Evolutionary conservation across 2,113 vertebrate species (phyloP), one percentile per base, ranked within the genome.

Genomic region (Oncorhynchus clarkii): DNA sequence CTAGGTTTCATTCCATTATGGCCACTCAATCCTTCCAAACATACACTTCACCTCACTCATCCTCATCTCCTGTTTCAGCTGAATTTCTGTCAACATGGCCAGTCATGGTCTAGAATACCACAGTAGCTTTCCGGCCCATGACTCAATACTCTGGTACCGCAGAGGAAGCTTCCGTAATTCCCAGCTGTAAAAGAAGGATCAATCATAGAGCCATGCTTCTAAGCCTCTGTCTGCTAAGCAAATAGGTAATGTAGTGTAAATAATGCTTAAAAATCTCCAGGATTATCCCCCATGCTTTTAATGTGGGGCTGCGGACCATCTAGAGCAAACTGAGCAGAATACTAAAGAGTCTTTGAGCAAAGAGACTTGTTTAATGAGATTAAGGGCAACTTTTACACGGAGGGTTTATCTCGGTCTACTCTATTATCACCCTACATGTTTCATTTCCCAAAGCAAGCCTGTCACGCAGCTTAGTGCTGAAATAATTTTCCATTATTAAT

Each of bases 201-300:
- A 59, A 57, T 82, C 74, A 59, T 27, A 13, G 75, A 80, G 45
- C 60, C 81, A 75, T 49, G 81, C 75, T 75, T 57, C 27, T 29
- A 72, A 77, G 39, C 71, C 79, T 82, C 70, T 75, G 66, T 66
- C 73, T 80, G n/a, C 29, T 72, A 51, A 64, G 82, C 78, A 80
- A 85, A 83, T 76, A 83, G 82, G 75, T 75, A 82, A 84, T 83
- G 76, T 48, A 73, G 82, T 86, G 76, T 76, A 83, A 84, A 82
- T 67, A 81, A 71, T 73, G 69, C 80, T 81, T 71, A 70, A 70
- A 75, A 73, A 76, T 77, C 67, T 78, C 51, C 66, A 54, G 29
- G n/a, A 73, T 72, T 48, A 77, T 48, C n/a, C 26, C 12, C 60
- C 14, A 24, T 11, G 9, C 18, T 74, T 49, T 49, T 16, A 11